Percentiles rank a stretch among this genome's conserved stretches.
These are phyloP conservation scores for Psilopogon haemacephalus DNA, from an alignment of 2,113 vertebrate species.

Conservation along the genomic window DNA sequence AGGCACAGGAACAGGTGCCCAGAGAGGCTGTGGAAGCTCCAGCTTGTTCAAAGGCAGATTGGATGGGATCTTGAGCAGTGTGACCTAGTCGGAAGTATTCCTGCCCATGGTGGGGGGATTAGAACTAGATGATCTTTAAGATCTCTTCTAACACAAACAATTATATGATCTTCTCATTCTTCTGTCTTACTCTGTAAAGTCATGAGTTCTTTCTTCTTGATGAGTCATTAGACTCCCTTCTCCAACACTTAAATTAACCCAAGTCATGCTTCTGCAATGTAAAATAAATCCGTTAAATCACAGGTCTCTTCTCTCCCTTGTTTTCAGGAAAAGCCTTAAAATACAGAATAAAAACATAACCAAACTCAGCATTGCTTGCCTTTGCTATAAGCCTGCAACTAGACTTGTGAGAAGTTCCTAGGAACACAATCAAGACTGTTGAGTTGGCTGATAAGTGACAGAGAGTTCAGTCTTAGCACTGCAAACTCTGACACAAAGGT, in stretches of 20 bases:
- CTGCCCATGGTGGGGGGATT: too few relatives aligned
- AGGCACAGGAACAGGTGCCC: too few relatives aligned
- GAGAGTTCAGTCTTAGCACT: background rate
- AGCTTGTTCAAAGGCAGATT: too few relatives aligned
- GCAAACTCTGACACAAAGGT: background rate
- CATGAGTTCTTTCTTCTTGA: background rate
- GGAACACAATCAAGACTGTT: background rate
- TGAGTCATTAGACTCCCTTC: background rate
- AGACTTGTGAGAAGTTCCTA: accelerated
- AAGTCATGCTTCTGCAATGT: background rate
- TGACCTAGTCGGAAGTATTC: too few relatives aligned
- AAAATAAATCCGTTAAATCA: background rate
- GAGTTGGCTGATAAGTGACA: background rate
- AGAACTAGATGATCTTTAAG: too few relatives aligned
- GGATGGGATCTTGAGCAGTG: too few relatives aligned
- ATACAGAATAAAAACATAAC: background rate
- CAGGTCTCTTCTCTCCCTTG: background rate
- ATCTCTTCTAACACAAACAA: too few relatives aligned
- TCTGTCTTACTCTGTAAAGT: background rate
- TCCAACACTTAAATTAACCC: background rate
- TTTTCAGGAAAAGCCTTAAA: background rate
- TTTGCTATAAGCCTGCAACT: background rate
- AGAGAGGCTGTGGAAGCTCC: too few relatives aligned
- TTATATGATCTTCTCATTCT: background rate
- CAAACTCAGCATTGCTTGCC: background rate